Base-by-base conservation (phyloP, 2,797 vertebrate genomes). In the Lindbergichthys nudifrons region DNA sequence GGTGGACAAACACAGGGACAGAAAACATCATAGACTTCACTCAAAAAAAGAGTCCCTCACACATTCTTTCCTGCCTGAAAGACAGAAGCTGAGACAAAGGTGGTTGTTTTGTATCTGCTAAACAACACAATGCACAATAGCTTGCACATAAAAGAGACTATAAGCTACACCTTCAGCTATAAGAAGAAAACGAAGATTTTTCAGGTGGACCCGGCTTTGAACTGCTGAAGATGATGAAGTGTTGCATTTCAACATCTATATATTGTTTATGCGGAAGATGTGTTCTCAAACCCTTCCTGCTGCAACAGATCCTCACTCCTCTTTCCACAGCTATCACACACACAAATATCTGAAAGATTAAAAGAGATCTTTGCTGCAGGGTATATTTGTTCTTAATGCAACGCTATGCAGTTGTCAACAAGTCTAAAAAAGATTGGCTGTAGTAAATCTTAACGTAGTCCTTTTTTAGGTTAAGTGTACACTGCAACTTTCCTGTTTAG, bases 1-100 rank as follows among this genome's bases (percentile, higher is more conserved):
- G 92, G 61, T 73, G 58, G n/a, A 86, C 51, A 74, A 81, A 57
- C 39, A 79, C 16, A 64, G 13, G 4, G 15, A 70, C 6, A 58
- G 0, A 41, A 26, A 57, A 18, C 18, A 45, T 23, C 36, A 61
- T 0, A 65, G 3, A 48, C 13, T 5, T 79, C 0, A 53, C 30
- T 53, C 46, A 12, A 8, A 75, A 53, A 13, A 63, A n/a, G 3
- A 41, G 16, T 11, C 18, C 18, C 39, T n/a, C 4, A 51, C 11
- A 16, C 41, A 36, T 39, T 43, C 8, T 61, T 41, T 52, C 30
- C 9, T 50, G 41, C 1, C 50, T 14, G 4, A 47, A 14, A 21
- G 30, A 8, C n/a, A 45, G 10, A 47, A 13, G 4, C 7, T 32
- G 30, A 32, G 19, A 64, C 58, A 18, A 59, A 0, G 12, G 39